phyloP scores from a whole-genome alignment of 2,797 vertebrate genomes.

The Ptychobarbus kaznakovi region DNA sequence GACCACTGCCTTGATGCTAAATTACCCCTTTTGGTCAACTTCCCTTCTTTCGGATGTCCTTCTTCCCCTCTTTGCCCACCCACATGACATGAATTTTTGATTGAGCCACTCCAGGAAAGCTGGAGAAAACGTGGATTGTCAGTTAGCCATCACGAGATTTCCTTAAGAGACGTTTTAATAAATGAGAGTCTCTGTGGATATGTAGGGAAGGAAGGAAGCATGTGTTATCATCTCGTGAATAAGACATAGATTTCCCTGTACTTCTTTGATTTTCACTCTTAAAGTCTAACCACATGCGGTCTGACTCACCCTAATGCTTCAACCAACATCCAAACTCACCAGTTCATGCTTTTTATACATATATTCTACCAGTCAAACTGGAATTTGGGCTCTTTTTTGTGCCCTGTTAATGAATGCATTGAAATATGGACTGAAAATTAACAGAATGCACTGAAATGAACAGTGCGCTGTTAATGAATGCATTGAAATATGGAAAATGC shows the following conservation, averaged over 20 bases:
- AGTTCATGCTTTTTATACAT: neutral
- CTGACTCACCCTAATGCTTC: conserved; percentile 54
- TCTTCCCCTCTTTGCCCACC: neutral
- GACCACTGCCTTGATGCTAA: neutral
- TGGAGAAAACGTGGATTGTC: conserved; percentile 11
- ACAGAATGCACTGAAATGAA: too few relatives aligned
- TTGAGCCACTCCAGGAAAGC: conserved; percentile 19
- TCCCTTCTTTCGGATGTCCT: neutral
- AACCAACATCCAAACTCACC: conserved; percentile 67
- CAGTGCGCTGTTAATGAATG: neutral
- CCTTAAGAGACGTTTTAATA: conserved; percentile 56
- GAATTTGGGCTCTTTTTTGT: neutral
- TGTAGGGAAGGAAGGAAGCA: conserved; percentile 8
- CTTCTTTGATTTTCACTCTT: conserved; percentile 25
- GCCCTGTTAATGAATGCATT: neutral
- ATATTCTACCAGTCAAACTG: conserved; percentile 37
- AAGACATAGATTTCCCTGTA: conserved; percentile 46
- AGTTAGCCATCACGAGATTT: conserved; percentile 33
- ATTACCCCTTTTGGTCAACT: neutral
- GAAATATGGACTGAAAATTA: neutral
- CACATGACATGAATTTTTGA: conserved; percentile 46
- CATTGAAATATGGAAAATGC: neutral
- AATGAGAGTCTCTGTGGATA: conserved; percentile 35
- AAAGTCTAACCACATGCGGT: conserved; percentile 40
- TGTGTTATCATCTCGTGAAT: conserved; percentile 52